Evolutionary conservation across 2,113 vertebrate species (phyloP), one percentile per base, ranked within the genome.

Genomic region (Micromys minutus): DNA sequence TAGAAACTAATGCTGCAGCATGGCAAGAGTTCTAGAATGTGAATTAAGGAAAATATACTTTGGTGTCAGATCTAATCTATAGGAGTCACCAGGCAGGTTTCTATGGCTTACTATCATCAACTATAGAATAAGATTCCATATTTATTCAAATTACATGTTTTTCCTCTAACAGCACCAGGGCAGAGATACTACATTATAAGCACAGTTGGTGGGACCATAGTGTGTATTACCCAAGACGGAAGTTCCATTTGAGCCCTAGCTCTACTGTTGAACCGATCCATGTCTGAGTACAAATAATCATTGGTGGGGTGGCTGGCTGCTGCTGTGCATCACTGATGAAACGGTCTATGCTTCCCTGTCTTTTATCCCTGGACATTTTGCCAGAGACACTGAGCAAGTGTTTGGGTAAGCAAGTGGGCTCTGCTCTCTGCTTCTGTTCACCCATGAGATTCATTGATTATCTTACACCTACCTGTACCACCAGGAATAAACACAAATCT

Each of bases 361-460:
- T 97, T 3, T 74, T 96, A 93, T 98, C 97, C 47, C 90, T 95
- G 97, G 97, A 98, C 98, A 98, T 83, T 92, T 93, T 98, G 98
- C 98, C 98, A 98, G 95, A 45, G 12, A 67, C 79, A n/a, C 74
- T 87, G 47, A 94, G 71, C 95, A 94, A 90, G 91, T 90, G 85
- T 72, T 45, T 90, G 47, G 89, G 89, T 97, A 95, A 96, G 97
- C 95, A 95, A 97, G 91, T 83, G 92, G 95, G 95, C 95, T 97
- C 97, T 96, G 83, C 95, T 95, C 36, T 97, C 98, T 92, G 87
- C 96, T 97, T 97, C 95, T 89, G 12, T 93, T 86, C 87, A 72
- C 90, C 16, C 67, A 1, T 84, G 89, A 3, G 0, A 67, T 26
- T 63, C 95, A 97, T 97, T 95, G 98, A 98, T 97, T 94, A 90